Evolutionary conservation across 2,888 invertebrate species (phyloP), one percentile per base, ranked within the genome.

Genomic region (Caenorhabditis virilis): DNA sequence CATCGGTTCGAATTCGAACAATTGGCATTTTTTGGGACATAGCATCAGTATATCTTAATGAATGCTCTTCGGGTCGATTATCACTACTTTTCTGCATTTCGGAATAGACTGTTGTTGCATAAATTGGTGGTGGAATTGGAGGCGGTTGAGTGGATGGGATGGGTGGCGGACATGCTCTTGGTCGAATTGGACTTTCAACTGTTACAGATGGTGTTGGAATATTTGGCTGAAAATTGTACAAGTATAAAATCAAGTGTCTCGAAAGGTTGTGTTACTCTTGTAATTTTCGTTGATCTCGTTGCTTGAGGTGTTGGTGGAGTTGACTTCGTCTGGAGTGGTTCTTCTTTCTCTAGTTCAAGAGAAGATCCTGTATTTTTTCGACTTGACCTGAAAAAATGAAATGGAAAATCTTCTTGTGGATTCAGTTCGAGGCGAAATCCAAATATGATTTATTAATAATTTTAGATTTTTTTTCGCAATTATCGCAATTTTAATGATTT

Each of bases 1-100:
- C 49, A 49, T 60, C 53, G 4, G 53, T 60, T 20, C 53, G 48
- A 26, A 60, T 53, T 16, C 59, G 22, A 13, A 60, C 49, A 13
- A 54, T 49, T 25, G 53, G 35, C 22, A 35, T 22, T n/a, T 41
- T 25, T 7, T 26, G 30, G 0, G 33, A 20, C 15, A 38, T n/a
- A 26, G 52, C 52, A 18, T 60, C 59, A n/a, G 27, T 16, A 45
- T 49, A 49, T 22, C 45, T 43, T 7, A 60, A 25, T 13, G 49
- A 54, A 22, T 60, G 59, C 39, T 60, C 59, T 15, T 53, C 53
- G 18, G 43, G 30, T 27, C 36, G 30, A 41, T 47, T 13, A 33
- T 23, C 1, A n/a, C 11, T 18, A 33, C 35, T 33, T 33, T 53
- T 42, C 7, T 52, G 51, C 15, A 59, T 9, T 22, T 59, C 59